Base-by-base conservation (phyloP, 2,888 invertebrate species). In the Pogonocherus hispidulus region DNA sequence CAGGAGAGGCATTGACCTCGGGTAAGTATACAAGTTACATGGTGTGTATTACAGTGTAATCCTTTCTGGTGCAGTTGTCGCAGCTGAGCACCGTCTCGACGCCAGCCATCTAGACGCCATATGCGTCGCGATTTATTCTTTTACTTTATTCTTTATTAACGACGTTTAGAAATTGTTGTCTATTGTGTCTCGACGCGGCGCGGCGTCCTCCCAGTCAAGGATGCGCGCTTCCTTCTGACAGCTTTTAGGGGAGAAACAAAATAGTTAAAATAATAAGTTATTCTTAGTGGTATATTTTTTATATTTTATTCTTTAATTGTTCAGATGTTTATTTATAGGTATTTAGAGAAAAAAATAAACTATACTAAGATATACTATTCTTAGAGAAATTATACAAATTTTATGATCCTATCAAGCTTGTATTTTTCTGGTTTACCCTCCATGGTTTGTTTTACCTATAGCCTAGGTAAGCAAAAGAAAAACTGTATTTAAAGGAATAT, bases 1-100 rank as follows among this genome's bases (percentile, higher is more conserved):
- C 44, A n/a, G 54, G 55, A 20, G 44, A 47, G 54, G 54, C 54
- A 63, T 63, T 44, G 55, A 54, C 63, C 55, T 35, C 54, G 54
- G 46, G 20, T 32, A 63, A 63, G 35, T 63, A 27, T 54, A 63
- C 46, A 23, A 63, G 63, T 63, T 46, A 63, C 51, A 46, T 46
- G 66, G 60, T 71, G 74, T 79, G 78, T 76, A 79, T 79, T 80
- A 79, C 78, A 74, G 69, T 77, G 79, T 81, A 82, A 82, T 82
- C 79, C 80, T 80, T 80, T 79, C 78, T 77, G 75, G 75, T 78
- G 76, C 78, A 79, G 77, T 78, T 79, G 78, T 79, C 78, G 78
- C 81, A 80, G 79, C 80, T 79, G 81, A 80, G 80, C 77, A 77
- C 73, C 76, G 80, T 76, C 79, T 76, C 80, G 81, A 80, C 80